A percentile compares a stretch with the other conserved stretches of the same genome.
phyloP scores from a whole-genome alignment of 2,113 vertebrate species.

The Rafetus swinhoei region DNA sequence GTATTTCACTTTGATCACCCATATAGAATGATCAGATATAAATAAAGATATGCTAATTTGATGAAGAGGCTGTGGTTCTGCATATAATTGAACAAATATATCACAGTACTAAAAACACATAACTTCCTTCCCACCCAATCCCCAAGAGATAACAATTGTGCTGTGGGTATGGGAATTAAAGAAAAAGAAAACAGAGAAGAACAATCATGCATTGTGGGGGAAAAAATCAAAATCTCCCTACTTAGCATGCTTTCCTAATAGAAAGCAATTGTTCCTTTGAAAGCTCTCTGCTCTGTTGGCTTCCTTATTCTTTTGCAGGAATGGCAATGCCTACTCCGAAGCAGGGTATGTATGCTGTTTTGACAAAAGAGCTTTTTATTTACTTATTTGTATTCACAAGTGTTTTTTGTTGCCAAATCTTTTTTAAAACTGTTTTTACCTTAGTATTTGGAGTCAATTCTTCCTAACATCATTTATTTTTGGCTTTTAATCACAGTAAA shows the following conservation, averaged over 20 bases:
- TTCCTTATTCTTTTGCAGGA: constrained; percentile 16
- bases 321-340: constrained; percentile 17
- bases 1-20: constrained; percentile 36
- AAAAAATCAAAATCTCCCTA: neutral
- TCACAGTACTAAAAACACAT: constrained; percentile 31
- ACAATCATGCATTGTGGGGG: constrained; percentile 24
- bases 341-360: neutral
- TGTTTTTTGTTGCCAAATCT: neutral
- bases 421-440: neutral
- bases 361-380: constrained; percentile 33
- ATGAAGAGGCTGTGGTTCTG: constrained; percentile 55
- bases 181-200: constrained; percentile 20
- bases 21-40: constrained; percentile 37
- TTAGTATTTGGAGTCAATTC: neutral
- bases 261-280: constrained; percentile 59
- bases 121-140: neutral
- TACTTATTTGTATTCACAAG: neutral
- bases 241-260: neutral
- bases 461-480: fast-evolving
- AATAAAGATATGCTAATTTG: constrained; percentile 50
- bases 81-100: constrained; percentile 54
- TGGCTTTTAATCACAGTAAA: neutral
- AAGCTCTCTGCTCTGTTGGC: constrained; percentile 11
- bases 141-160: neutral
- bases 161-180: neutral